These are phyloP conservation scores for Catostylus mosaicus DNA, from an alignment of 30 jellyfish, hydroid and myxozoan species.

Conservation along the genomic window DNA sequence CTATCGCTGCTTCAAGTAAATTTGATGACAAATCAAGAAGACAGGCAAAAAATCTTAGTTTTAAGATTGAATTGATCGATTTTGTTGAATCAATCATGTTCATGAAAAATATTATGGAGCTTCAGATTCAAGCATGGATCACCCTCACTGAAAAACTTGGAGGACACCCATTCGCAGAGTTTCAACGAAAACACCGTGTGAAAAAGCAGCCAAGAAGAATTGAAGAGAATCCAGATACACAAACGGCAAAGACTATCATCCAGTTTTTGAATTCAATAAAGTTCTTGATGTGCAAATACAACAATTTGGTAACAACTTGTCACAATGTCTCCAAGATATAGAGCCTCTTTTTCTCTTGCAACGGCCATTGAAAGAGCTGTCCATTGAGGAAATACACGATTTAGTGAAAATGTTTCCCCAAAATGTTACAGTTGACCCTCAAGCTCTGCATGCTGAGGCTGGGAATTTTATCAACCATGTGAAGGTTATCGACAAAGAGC, in stretches of 20 bases:
- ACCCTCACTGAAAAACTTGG: neutral
- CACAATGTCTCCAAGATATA: slow-evolving; percentile 51
- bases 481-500: slow-evolving; percentile 5
- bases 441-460: slow-evolving; percentile 40
- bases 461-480: slow-evolving; percentile 17
- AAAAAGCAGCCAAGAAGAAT: slow-evolving; percentile 39
- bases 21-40: too few species aligned
- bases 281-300: slow-evolving; percentile 29
- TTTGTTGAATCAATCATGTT: slow-evolving; percentile 16
- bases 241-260: neutral
- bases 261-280: slow-evolving; percentile 26
- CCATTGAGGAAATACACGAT: slow-evolving; percentile 19
- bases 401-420: slow-evolving; percentile 2
- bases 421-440: slow-evolving; percentile 45
- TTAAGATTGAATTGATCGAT: slow-evolving; percentile 19
- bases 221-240: slow-evolving; percentile 20
- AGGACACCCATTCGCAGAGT: slow-evolving; percentile 49
- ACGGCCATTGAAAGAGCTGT: slow-evolving; percentile 31
- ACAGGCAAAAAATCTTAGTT: too few species aligned
- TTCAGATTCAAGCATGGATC: slow-evolving; percentile 36
- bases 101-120: slow-evolving; percentile 49
- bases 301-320: slow-evolving; percentile 23
- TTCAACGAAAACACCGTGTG: slow-evolving; percentile 44
- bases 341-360: slow-evolving; percentile 38
- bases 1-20: too few species aligned